Conservation (phyloP, 2,888 invertebrate species). For the Anthophora plumipes region DNA sequence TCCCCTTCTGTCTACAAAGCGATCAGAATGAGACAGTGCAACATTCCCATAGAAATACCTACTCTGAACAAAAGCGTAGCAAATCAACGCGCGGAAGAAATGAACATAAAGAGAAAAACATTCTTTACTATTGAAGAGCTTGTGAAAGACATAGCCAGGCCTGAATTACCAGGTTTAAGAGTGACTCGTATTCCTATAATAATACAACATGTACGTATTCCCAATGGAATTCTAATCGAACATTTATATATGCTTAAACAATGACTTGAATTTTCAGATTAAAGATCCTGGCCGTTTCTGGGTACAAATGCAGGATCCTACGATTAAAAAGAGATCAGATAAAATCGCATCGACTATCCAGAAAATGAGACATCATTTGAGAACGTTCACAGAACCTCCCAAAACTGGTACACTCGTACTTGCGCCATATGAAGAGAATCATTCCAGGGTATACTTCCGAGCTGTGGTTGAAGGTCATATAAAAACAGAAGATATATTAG, state of each 20-base stretch:
- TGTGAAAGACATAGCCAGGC: conserved; percentile 77
- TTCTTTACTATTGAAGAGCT: conserved; percentile 11
- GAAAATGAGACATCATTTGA: conserved; percentile 66
- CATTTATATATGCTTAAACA: neutral
- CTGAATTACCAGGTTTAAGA: conserved; percentile 87
- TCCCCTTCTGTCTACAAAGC: conserved; percentile 90
- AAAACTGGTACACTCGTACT: conserved; percentile 86
- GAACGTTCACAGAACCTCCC: conserved; percentile 74
- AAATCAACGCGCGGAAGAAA: conserved; percentile 68
- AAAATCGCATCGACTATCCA: conserved; percentile 79
- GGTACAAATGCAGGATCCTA: conserved; percentile 87
- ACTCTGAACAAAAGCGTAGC: conserved; percentile 82
- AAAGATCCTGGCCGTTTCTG: conserved; percentile 89
- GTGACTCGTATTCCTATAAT: conserved; percentile 86
- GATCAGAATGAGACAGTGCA: conserved; percentile 87
- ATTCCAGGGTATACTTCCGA: conserved; percentile 75
- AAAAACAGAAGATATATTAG: conserved; percentile 62
- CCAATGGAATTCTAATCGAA: neutral
- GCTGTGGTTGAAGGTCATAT: conserved; percentile 68
- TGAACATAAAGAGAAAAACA: conserved; percentile 53
- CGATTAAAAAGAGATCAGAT: conserved; percentile 79
- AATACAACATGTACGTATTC: conserved; percentile 86
- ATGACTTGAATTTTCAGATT: conserved; percentile 83
- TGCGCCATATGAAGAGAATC: conserved; percentile 86
- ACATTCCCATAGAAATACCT: conserved; percentile 84